phyloP scores from a whole-genome alignment of 2,797 vertebrate species.

The Phataginus tetradactyla region DNA sequence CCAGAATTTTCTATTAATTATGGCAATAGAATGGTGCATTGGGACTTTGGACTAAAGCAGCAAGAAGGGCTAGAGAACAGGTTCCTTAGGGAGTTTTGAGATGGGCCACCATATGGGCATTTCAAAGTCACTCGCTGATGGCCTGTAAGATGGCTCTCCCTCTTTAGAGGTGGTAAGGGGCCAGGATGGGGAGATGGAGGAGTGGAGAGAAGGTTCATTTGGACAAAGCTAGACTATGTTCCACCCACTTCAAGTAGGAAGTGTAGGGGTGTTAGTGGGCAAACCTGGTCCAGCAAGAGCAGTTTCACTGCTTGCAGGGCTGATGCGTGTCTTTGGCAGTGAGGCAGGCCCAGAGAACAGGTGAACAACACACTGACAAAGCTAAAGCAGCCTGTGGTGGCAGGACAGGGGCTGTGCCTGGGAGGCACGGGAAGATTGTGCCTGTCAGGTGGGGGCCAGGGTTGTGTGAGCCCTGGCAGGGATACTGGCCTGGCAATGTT shows the following conservation, averaged over 20 bases:
- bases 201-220: not conserved
- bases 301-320: fast-evolving
- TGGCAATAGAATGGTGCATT: not conserved
- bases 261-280: no score
- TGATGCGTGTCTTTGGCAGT: no score
- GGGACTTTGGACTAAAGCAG: not conserved
- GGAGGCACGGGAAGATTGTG: not conserved
- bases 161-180: not conserved
- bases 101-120: not conserved
- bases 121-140: not conserved
- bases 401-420: not conserved
- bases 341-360: fast-evolving
- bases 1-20: not conserved
- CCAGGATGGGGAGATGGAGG: fast-evolving
- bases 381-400: fast-evolving
- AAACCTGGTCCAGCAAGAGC: not conserved
- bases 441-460: fast-evolving
- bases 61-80: not conserved
- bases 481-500: not conserved
- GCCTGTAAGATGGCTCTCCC: not conserved
- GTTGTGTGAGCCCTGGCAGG: not conserved
- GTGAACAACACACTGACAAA: fast-evolving
- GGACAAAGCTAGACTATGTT: not conserved
- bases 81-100: not conserved
- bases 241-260: not conserved